These are phyloP conservation scores for Sycophila sp. DNA, from an alignment of 1,140 invertebrate species.

Conservation along the genomic window DNA sequence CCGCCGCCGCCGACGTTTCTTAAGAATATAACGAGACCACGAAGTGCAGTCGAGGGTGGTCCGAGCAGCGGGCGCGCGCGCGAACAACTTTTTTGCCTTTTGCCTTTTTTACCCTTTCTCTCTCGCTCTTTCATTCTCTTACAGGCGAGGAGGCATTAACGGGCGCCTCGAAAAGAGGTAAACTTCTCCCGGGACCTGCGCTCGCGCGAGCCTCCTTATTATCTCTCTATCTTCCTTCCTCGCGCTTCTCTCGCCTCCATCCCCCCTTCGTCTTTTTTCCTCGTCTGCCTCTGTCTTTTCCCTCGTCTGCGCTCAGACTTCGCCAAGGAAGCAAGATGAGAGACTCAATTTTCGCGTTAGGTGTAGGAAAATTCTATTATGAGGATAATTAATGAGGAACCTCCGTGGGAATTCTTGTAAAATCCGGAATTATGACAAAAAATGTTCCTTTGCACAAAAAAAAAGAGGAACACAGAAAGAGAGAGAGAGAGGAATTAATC, in stretches of 20 bases:
- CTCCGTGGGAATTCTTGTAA: too few relatives aligned
- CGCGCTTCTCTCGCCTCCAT: slow-evolving; percentile 33
- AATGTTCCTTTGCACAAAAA: too few relatives aligned
- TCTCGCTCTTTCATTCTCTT: slow-evolving; percentile 28
- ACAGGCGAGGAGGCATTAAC: slow-evolving; percentile 42
- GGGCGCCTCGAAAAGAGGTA: slow-evolving; percentile 51
- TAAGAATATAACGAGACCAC: slow-evolving; percentile 42
- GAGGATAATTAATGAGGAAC: too few relatives aligned
- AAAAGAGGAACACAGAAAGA: too few relatives aligned
- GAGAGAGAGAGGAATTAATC: too few relatives aligned
- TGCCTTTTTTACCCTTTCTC: slow-evolving; percentile 36
- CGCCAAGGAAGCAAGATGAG: too few relatives aligned
- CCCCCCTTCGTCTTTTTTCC: background rate
- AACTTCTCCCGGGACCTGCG: slow-evolving; percentile 39
- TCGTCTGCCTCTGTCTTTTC: background rate
- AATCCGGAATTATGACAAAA: too few relatives aligned
- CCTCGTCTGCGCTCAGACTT: background rate
- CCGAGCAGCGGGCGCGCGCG: slow-evolving; percentile 35
- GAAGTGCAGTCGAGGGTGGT: slow-evolving; percentile 41
- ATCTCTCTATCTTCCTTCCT: slow-evolving; percentile 47
- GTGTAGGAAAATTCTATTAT: too few relatives aligned
- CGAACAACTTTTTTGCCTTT: slow-evolving; percentile 42
- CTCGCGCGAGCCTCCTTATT: slow-evolving; percentile 47
- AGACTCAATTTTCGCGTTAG: too few relatives aligned
- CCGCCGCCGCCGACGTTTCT: slow-evolving; percentile 15